A percentile compares a stretch with the other conserved stretches of the same genome.
phyloP scores from a whole-genome alignment of 2,797 vertebrate genomes.

The Sebastolobus alascanus region DNA sequence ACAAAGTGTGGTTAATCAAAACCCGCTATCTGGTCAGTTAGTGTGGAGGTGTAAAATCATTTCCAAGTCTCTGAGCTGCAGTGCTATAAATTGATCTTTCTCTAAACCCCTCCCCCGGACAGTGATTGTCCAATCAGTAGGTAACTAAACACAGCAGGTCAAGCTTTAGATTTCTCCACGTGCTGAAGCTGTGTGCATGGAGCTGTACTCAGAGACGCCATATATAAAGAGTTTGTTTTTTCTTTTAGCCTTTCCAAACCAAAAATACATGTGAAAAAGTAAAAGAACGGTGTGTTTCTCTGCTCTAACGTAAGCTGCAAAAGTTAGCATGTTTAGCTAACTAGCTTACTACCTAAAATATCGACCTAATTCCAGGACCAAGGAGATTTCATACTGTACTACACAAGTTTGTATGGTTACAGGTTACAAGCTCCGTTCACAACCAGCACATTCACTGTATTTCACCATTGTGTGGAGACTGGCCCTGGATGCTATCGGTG shows the following conservation, averaged over 20 bases:
- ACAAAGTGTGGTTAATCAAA: conserved; percentile 12
- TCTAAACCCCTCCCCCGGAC: too few relatives aligned
- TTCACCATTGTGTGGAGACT: not conserved
- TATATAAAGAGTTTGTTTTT: not conserved
- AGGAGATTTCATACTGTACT: not conserved
- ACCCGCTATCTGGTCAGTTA: not conserved
- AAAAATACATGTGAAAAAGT: not conserved
- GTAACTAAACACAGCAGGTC: not conserved
- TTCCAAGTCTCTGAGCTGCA: not conserved
- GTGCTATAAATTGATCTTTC: not conserved
- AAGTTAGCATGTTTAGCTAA: not conserved
- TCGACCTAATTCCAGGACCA: too few relatives aligned
- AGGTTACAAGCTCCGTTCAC: not conserved
- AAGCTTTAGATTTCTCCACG: not conserved
- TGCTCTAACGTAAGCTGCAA: not conserved
- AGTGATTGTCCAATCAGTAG: too few relatives aligned
- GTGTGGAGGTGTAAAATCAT: not conserved
- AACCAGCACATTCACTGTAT: not conserved
- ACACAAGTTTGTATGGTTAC: not conserved
- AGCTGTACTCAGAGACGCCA: not conserved
- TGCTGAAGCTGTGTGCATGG: not conserved
- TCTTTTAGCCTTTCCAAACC: not conserved
- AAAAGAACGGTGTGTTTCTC: not conserved
- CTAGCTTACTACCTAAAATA: not conserved
- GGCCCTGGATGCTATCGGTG: not conserved